Conservation (phyloP, 1,140 invertebrate species). For the Rhynchophorus ferrugineus region DNA sequence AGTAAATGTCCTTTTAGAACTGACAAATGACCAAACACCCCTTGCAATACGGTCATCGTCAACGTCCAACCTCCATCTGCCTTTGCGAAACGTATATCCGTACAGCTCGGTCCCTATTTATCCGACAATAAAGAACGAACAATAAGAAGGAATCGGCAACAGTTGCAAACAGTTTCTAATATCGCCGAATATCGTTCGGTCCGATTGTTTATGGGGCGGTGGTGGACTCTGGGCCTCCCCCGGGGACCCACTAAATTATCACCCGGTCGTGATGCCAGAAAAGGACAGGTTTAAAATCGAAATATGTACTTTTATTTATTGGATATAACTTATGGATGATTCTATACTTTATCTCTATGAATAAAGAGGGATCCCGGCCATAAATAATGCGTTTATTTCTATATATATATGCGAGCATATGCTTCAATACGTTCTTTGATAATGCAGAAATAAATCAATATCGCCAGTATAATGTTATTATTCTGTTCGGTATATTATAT, state of each 20-base stretch:
- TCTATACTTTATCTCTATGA: neutral
- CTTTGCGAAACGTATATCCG: neutral
- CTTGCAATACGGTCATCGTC: too few relatives aligned
- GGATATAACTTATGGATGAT: neutral
- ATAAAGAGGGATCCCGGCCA: too few relatives aligned
- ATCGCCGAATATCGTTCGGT: conserved; percentile 21
- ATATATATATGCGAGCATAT: too few relatives aligned
- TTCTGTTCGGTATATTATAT: too few relatives aligned
- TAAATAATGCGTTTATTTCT: too few relatives aligned
- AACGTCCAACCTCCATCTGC: neutral
- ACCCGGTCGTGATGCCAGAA: neutral
- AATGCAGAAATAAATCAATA: too few relatives aligned
- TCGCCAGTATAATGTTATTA: too few relatives aligned
- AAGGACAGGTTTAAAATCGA: conserved; percentile 1
- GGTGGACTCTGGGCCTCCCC: conserved; percentile 5
- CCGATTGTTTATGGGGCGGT: conserved; percentile 18
- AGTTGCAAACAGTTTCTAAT: conserved; percentile 20
- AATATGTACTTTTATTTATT: neutral
- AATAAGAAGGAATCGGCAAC: conserved; percentile 21
- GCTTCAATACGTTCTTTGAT: too few relatives aligned
- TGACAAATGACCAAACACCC: neutral
- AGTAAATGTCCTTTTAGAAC: too few relatives aligned
- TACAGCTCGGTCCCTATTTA: conserved; percentile 5
- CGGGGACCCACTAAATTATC: conserved; percentile 5
- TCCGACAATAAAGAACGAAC: conserved; percentile 10